Evolutionary conservation across 2,113 vertebrate genomes (phyloP).

Genomic region (Bos taurus): DNA sequence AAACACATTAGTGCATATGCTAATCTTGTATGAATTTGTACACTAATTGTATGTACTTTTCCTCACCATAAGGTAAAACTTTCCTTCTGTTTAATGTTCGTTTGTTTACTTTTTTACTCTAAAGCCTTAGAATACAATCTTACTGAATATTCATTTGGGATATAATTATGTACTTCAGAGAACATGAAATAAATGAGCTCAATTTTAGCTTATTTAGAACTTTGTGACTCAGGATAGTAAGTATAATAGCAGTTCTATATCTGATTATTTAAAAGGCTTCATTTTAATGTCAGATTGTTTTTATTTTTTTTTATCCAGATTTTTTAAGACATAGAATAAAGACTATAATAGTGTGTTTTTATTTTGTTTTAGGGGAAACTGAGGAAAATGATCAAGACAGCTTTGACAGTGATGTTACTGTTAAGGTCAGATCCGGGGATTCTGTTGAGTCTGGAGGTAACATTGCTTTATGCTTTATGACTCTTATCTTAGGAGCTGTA

Average conservation of each 20-base stretch:
- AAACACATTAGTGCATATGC: neutral
- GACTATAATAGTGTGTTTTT: neutral
- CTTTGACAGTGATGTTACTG: constrained; percentile 3
- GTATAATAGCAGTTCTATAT: neutral
- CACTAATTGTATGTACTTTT: neutral
- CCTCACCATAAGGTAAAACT: neutral
- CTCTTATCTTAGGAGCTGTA: neutral
- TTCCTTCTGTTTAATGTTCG: neutral
- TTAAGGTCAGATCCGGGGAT: constrained; percentile 7
- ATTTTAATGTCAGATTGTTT: neutral
- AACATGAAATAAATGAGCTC: neutral
- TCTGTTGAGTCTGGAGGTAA: constrained; percentile 55
- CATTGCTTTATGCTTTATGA: neutral
- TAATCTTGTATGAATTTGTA: neutral
- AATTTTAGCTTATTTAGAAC: neutral
- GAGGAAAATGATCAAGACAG: constrained; percentile 51
- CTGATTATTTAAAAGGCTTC: neutral
- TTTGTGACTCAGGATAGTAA: neutral
- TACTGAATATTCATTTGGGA: constrained; percentile 2
- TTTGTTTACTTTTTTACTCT: neutral
- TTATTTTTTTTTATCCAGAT: neutral
- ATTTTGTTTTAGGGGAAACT: constrained; percentile 48
- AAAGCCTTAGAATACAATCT: neutral
- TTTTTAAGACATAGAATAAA: neutral
- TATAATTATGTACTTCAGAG: neutral